phyloP scores from a whole-genome alignment of 2,113 vertebrate species.

The Microcebus jonahi region DNA sequence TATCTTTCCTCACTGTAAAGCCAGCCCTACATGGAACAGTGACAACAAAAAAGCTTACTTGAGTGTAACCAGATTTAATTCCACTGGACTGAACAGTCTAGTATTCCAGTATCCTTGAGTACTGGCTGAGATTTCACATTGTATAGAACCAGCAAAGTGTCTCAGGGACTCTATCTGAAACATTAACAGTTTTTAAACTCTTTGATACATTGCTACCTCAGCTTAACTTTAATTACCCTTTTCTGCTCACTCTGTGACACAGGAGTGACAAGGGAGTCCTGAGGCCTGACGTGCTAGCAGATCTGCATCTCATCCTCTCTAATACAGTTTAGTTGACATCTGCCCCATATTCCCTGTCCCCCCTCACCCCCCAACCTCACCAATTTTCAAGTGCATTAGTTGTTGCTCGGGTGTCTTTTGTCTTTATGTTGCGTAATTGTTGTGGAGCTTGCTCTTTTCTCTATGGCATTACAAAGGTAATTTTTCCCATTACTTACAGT shows the following conservation, averaged over 20 bases:
- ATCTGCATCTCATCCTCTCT: not conserved
- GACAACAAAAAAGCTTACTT: not conserved
- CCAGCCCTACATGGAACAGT: not conserved
- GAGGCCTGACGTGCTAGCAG: no score
- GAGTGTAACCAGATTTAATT: not conserved
- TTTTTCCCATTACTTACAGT: slow-evolving; percentile 83
- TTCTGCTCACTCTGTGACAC: not conserved
- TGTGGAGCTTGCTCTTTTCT: not conserved
- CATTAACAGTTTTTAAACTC: not conserved
- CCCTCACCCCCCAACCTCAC: rapidly evolving
- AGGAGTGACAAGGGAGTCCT: not conserved
- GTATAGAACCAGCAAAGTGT: not conserved
- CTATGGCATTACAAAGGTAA: not conserved
- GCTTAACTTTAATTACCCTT: not conserved
- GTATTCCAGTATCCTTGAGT: not conserved
- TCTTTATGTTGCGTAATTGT: not conserved
- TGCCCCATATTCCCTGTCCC: rapidly evolving
- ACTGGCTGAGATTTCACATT: not conserved
- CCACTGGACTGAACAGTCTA: not conserved
- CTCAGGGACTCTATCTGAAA: not conserved
- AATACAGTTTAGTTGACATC: not conserved
- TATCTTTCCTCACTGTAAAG: not conserved
- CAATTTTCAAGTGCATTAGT: not conserved
- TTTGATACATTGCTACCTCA: not conserved
- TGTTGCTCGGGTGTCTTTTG: not conserved